These are phyloP conservation scores for Oscheius sp. DNA, from an alignment of 2,888 invertebrate species.

Conservation along the genomic window DNA sequence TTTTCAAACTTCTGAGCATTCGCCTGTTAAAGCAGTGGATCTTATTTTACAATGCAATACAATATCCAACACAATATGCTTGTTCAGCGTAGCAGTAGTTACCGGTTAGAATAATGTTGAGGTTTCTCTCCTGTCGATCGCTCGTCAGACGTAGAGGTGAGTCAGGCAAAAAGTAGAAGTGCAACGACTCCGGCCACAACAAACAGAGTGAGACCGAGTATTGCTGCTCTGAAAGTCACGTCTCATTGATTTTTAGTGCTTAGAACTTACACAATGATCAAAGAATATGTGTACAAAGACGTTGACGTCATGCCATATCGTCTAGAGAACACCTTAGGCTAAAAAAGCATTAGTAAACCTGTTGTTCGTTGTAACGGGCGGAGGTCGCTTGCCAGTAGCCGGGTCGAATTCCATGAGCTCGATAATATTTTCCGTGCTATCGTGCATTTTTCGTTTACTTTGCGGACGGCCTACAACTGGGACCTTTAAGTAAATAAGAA, in stretches of 20 bases:
- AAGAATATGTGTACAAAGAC: constrained; percentile 25
- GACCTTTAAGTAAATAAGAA: constrained; percentile 21
- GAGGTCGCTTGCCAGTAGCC: constrained; percentile 13
- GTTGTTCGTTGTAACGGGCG: constrained; percentile 8
- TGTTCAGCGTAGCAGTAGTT: constrained; percentile 13
- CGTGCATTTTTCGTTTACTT: constrained; percentile 31
- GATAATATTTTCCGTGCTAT: constrained; percentile 42
- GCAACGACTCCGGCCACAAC: constrained; percentile 15
- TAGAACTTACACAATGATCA: constrained; percentile 33
- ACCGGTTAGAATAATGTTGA: constrained; percentile 28
- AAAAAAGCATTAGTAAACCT: constrained; percentile 22
- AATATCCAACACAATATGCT: neutral
- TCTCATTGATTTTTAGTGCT: constrained; percentile 2
- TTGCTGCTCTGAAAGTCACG: constrained; percentile 16
- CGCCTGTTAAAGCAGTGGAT: neutral
- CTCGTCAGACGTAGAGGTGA: constrained; percentile 14
- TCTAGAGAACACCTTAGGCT: constrained; percentile 9
- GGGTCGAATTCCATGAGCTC: constrained; percentile 40
- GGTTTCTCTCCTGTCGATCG: constrained; percentile 20
- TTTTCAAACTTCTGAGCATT: neutral
- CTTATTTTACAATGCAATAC: neutral
- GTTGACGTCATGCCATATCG: constrained; percentile 20
- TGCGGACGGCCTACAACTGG: constrained; percentile 35
- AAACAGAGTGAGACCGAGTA: constrained; percentile 20
- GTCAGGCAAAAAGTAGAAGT: constrained; percentile 1